A percentile compares a stretch with the other conserved stretches of the same genome.
These are phyloP conservation scores for Epizoanthus stellaris DNA, from an alignment of 92 coral and sea anemone species.

Conservation along the genomic window DNA sequence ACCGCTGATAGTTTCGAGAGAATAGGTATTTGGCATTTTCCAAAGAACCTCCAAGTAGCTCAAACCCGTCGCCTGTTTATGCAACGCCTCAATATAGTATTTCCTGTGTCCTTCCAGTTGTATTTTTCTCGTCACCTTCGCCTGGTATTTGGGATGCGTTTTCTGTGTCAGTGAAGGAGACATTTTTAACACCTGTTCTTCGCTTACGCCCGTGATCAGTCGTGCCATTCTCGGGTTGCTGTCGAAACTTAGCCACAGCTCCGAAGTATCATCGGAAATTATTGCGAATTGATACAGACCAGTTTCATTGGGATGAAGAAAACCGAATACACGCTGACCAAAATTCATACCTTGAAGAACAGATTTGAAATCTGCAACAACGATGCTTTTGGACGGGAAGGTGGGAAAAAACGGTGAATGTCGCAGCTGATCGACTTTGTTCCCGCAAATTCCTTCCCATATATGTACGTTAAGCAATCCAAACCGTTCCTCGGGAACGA, in stretches of 20 bases:
- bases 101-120: conserved; percentile 60
- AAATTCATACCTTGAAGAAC: conserved; percentile 71
- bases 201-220: conserved; percentile 80
- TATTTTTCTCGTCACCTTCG: conserved; percentile 76
- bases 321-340: conserved; percentile 86
- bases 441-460: conserved; percentile 87
- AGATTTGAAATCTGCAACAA: conserved; percentile 62
- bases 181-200: conserved; percentile 65
- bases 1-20: conserved; percentile 54
- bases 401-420: conserved; percentile 87
- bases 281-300: conserved; percentile 85
- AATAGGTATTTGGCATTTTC: conserved; percentile 68
- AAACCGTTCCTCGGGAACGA: conserved; percentile 70
- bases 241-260: conserved; percentile 88
- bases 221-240: conserved; percentile 79
- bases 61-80: conserved; percentile 75
- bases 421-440: conserved; percentile 80
- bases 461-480: conserved; percentile 81
- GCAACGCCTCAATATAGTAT: conserved; percentile 82
- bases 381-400: conserved; percentile 68
- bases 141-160: conserved; percentile 64
- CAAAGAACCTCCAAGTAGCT: conserved; percentile 83
- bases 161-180: conserved; percentile 57
- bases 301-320: conserved; percentile 63
- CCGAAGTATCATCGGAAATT: conserved; percentile 89